Base-by-base conservation (phyloP, 2,888 invertebrate species). In the Netelia inedita region DNA sequence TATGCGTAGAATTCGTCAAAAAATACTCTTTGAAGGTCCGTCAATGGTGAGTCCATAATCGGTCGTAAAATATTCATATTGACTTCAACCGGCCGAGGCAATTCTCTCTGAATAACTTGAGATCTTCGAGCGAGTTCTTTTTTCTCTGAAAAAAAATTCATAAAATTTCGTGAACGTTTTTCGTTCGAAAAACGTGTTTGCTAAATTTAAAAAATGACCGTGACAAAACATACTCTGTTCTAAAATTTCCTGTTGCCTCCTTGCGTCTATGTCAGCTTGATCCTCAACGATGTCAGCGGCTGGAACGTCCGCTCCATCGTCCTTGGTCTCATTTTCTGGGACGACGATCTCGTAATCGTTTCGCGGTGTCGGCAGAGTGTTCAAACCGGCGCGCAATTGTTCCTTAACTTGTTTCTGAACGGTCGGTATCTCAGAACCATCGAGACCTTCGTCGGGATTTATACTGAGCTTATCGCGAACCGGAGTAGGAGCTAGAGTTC, bases 331-430 rank as follows among this genome's bases (percentile, higher is more conserved):
- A 75, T 96, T 96, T 85, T 98, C 98, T 0, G 99, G 99, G 14
- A 99, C 98, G 59, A 99, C 99, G 90, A 99, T 99, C 94, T 99
- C 99, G 93, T 98, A 99, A 94, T 99, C 99, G 93, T 99, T 99
- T 89, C 97, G 97, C 0, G 99, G 99, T 1, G 96, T 94, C 1
- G 99, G 99, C 81, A 99, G 94, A 0, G 96, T 94, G 28, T 96
- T 96, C 35, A 99, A 94, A 0, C 98, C 97, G 86, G 96, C 95
- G 61, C 97, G 96, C 23, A 99, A 95, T 76, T 97, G 96, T 75
- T 96, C 96, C 91, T 97, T 97, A 46, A 95, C 87, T 94, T 96
- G 96, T 91, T 96, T 96, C 87, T 97, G 97, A 69, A 96, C 92
- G 11, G 96, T 95, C 0, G 97, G 97, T 0, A 97, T 97, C 88